Evolutionary conservation across 2,888 invertebrate species (phyloP), one percentile per base, ranked within the genome.

Genomic region (Diarsia dahlii): DNA sequence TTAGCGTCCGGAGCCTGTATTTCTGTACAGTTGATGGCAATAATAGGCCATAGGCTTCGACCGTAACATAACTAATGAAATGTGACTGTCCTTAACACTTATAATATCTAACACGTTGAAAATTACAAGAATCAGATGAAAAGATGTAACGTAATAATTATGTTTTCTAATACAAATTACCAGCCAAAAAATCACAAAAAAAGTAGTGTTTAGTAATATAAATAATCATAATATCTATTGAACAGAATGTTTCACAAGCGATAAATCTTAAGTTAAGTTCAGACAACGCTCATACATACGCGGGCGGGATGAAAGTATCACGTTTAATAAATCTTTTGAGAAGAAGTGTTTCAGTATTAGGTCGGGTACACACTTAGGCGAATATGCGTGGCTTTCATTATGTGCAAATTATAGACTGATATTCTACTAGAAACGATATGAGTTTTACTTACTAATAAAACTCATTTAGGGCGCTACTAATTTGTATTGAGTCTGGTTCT

Each of bases 281-380:
- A 67, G 67, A 74, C 66, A 79, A 64, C n/a, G 34, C 50, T 50
- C 39, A n/a, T 62, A 50, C 50, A 77, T 45, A 74, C 23, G 23
- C 45, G 10, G 52, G n/a, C 20, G 45, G 20, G 81, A 63, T 78
- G 34, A 78, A 56, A 80, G 74, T 56, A 74, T 63, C 5, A 13
- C 15, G 45, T 74, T 74, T 74, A 73, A 78, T 80, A 66, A 78
- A 78, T 73, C 65, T 80, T 28, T 20, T 48, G 39, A 80, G 20
- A 65, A 62, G 4, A 73, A 64, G 50, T 50, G n/a, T 63, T 73
- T 62, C 12, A 2, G 20, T 23, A 28, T 15, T 60, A 73, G 62
- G 66, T 45, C 15, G 1, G 20, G 13, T 5, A 6, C 13, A n/a
- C 34, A 73, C 54, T 62, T 66, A 20, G n/a, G 28, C 20, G n/a